These are phyloP conservation scores for Betta splendens DNA, from an alignment of 2,797 vertebrate species.

Conservation along the genomic window DNA sequence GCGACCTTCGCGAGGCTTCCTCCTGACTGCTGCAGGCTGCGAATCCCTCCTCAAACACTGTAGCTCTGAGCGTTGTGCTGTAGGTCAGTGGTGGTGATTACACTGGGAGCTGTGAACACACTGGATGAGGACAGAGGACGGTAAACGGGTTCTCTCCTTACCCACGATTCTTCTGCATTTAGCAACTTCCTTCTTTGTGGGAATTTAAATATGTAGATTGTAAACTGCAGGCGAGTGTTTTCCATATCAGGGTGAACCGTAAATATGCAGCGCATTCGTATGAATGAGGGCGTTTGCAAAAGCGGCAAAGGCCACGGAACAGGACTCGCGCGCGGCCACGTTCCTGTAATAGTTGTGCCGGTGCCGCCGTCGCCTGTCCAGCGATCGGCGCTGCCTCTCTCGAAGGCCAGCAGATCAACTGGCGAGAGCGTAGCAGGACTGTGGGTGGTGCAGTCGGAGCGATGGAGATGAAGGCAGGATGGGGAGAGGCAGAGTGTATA, in stretches of 20 bases:
- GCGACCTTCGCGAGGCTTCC: not conserved
- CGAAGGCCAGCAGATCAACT: constrained; percentile 72
- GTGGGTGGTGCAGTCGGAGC: constrained; percentile 66
- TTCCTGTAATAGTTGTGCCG: constrained; percentile 43
- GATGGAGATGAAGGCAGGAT: constrained; percentile 59
- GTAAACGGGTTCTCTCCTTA: not conserved
- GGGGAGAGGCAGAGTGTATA: constrained; percentile 69
- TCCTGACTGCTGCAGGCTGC: not conserved
- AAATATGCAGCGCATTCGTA: constrained; percentile 56
- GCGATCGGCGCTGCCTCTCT: constrained; percentile 60
- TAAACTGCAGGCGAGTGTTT: constrained; percentile 36
- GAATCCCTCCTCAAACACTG: too few species aligned
- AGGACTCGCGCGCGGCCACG: constrained; percentile 5
- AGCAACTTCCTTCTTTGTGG: constrained; percentile 14
- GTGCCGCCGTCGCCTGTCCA: constrained; percentile 59
- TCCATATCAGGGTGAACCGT: constrained; percentile 53
- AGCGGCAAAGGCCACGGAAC: constrained; percentile 39
- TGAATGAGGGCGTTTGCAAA: constrained; percentile 55
- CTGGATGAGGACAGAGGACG: too few species aligned
- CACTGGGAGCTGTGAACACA: too few species aligned
- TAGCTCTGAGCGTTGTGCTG: too few species aligned
- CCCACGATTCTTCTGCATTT: constrained; percentile 18
- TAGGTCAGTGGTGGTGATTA: too few species aligned
- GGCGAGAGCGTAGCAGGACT: constrained; percentile 62
- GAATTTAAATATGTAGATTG: constrained; percentile 36